Evolutionary conservation across 2,113 vertebrate genomes (phyloP).

Genomic region (Stigmatopora argus): DNA sequence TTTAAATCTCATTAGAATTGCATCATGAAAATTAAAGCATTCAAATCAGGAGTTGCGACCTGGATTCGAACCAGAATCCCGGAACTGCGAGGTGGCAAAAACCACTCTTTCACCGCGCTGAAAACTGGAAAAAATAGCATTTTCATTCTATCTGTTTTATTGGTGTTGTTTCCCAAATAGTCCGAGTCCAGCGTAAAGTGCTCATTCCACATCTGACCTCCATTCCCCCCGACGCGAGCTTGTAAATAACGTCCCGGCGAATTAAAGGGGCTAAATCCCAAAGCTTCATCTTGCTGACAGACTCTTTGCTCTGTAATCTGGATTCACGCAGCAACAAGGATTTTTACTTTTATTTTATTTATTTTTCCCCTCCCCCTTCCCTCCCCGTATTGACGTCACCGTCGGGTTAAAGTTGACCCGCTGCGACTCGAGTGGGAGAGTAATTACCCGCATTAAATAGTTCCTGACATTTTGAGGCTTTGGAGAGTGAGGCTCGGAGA

Average conservation of each 20-base stretch:
- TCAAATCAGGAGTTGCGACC: too few species aligned
- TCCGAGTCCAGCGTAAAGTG: too few species aligned
- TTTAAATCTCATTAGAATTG: too few species aligned
- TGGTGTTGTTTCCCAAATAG: too few species aligned
- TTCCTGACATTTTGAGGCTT: constrained; percentile 24
- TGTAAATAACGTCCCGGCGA: constrained; percentile 42
- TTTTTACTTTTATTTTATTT: neutral
- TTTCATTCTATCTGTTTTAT: too few species aligned
- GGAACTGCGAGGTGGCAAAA: too few species aligned
- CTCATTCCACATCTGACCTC: constrained; percentile 28
- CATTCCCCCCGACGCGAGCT: constrained; percentile 15
- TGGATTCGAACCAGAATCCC: too few species aligned
- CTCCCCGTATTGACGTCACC: constrained; percentile 1
- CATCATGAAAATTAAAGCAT: too few species aligned
- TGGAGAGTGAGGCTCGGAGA: constrained; percentile 28
- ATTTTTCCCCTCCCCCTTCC: too few species aligned
- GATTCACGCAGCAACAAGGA: constrained; percentile 8
- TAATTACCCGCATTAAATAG: constrained; percentile 70
- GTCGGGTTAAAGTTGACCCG: constrained; percentile 50
- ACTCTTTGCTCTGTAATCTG: constrained; percentile 41
- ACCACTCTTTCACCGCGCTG: too few species aligned
- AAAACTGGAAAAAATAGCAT: too few species aligned
- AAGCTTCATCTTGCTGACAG: constrained; percentile 37
- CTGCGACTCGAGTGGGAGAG: constrained; percentile 56
- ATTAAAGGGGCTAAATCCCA: constrained; percentile 50